These are phyloP conservation scores for Ephestia elutella DNA, from an alignment of 1,140 invertebrate species.

Conservation along the genomic window DNA sequence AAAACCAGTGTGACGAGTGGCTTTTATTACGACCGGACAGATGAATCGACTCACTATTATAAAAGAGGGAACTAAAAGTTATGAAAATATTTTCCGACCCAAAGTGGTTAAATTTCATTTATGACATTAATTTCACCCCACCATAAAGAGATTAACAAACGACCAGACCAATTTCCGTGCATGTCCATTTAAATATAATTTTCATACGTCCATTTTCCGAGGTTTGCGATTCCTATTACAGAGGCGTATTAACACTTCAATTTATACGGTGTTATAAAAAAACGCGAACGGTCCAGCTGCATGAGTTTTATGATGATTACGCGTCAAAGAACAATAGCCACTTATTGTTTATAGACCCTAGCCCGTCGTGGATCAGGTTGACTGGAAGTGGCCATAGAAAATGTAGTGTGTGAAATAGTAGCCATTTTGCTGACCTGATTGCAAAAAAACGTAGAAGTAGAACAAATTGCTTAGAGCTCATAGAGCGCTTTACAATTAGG, in stretches of 20 bases:
- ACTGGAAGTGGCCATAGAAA: background rate
- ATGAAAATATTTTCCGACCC: too few relatives aligned
- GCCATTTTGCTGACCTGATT: too few relatives aligned
- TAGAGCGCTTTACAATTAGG: too few relatives aligned
- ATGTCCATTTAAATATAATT: background rate
- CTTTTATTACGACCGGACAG: background rate
- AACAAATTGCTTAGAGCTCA: too few relatives aligned
- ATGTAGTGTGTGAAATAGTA: background rate
- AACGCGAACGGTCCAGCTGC: slow-evolving; percentile 24
- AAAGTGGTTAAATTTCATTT: too few relatives aligned
- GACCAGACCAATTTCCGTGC: background rate
- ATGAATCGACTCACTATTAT: too few relatives aligned
- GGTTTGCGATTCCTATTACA: background rate
- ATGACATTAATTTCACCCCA: too few relatives aligned
- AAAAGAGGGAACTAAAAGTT: too few relatives aligned
- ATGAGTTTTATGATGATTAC: slow-evolving; percentile 48
- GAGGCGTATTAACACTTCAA: background rate
- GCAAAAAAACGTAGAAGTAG: too few relatives aligned
- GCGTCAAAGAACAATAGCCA: slow-evolving; percentile 42
- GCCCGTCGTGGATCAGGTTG: background rate
- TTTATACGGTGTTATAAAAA: slow-evolving; percentile 2
- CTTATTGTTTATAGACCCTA: slow-evolving; percentile 41
- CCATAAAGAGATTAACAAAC: too few relatives aligned
- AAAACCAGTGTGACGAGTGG: too few relatives aligned
- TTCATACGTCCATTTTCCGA: background rate